Conservation (phyloP, 2,888 invertebrate species). For the Caenorhabditis sp. region DNA sequence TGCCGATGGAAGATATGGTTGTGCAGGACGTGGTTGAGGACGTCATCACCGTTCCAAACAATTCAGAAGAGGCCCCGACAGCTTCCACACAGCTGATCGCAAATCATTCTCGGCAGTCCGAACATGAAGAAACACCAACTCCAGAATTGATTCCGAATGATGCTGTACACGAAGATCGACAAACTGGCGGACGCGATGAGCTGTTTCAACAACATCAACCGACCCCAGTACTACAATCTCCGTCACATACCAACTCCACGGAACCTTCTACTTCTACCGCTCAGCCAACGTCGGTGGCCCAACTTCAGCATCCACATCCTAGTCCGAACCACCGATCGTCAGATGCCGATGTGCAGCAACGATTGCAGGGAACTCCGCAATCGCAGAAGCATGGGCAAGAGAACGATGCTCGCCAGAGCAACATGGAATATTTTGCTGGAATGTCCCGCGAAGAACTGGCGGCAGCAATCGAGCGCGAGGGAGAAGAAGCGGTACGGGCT, state of each 20-base stretch:
- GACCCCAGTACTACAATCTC: too few relatives aligned
- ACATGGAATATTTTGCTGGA: too few relatives aligned
- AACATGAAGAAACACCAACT: constrained; percentile 19
- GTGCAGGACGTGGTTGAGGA: neutral
- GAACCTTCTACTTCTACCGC: neutral
- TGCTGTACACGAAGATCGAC: neutral
- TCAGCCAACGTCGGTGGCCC: neutral
- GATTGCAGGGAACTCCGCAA: too few relatives aligned
- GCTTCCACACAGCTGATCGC: neutral
- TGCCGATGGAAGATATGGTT: neutral
- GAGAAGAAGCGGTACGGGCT: too few relatives aligned
- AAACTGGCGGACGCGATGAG: neutral
- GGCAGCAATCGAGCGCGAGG: too few relatives aligned
- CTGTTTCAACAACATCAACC: neutral
- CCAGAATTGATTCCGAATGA: constrained; percentile 15
- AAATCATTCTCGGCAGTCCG: neutral
- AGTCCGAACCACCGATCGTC: too few relatives aligned
- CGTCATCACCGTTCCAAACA: neutral
- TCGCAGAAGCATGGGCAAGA: too few relatives aligned
- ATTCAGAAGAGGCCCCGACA: neutral
- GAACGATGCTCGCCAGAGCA: too few relatives aligned
- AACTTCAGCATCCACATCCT: neutral
- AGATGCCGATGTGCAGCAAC: too few relatives aligned
- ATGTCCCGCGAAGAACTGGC: too few relatives aligned
- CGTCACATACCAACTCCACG: too few relatives aligned